These are phyloP conservation scores for Temnothorax curvispinosus DNA, from an alignment of 1,140 invertebrate species.

Conservation along the genomic window DNA sequence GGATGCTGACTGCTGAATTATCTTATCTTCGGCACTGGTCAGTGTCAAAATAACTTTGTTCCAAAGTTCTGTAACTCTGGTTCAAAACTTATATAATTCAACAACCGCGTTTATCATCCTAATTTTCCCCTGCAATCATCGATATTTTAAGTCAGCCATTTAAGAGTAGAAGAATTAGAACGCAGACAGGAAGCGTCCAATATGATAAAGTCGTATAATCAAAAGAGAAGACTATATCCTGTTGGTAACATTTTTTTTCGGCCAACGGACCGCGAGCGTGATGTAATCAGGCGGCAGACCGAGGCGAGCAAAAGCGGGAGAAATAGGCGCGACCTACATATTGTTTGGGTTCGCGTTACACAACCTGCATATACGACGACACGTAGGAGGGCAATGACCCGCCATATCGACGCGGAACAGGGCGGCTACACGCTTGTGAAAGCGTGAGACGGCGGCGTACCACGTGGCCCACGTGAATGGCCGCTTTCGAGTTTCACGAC, in stretches of 20 bases:
- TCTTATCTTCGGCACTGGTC: slow-evolving; percentile 8
- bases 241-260: background rate
- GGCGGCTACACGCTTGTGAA: slow-evolving; percentile 73
- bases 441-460: slow-evolving; percentile 69
- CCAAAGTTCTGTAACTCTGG: background rate
- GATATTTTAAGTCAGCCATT: background rate
- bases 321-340: slow-evolving; percentile 76
- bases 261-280: slow-evolving; percentile 29
- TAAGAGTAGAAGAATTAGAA: background rate
- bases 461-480: slow-evolving; percentile 63
- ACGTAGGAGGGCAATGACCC: slow-evolving; percentile 65
- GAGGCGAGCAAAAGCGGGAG: slow-evolving; percentile 55
- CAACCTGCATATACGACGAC: slow-evolving; percentile 64
- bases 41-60: background rate
- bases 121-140: background rate
- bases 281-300: slow-evolving; percentile 66
- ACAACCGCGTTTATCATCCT: background rate
- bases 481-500: slow-evolving; percentile 64
- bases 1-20: background rate
- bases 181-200: background rate
- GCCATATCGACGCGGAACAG: slow-evolving; percentile 45
- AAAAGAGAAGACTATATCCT: background rate
- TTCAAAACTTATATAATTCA: background rate
- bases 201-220: background rate
- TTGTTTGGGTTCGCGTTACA: slow-evolving; percentile 75